Percentiles rank a stretch among this genome's conserved stretches.
Conservation (phyloP, 2,797 vertebrate species). For the Streptopelia turtur region DNA sequence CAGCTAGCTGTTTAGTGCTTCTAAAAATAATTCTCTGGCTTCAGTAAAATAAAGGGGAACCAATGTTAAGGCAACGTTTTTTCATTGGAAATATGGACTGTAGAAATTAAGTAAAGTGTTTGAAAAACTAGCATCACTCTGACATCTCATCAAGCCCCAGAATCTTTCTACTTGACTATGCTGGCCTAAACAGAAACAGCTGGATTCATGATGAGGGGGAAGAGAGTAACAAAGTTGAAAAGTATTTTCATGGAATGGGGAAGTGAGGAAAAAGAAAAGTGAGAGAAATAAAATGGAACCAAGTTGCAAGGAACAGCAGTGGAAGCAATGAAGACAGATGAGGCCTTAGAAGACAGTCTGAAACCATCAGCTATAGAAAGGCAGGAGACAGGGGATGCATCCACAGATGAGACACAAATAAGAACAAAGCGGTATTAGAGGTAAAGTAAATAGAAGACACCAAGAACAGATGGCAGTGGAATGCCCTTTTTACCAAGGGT, state of each 20-base stretch:
- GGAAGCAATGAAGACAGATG: background rate
- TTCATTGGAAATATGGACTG: background rate
- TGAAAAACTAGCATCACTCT: background rate
- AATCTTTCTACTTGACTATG: background rate
- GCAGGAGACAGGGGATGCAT: background rate
- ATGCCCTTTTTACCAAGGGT: background rate
- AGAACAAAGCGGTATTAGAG: background rate
- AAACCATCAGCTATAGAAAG: background rate
- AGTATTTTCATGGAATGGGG: background rate
- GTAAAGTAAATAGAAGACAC: background rate
- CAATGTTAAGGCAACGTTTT: background rate
- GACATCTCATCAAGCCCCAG: background rate
- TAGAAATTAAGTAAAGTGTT: background rate
- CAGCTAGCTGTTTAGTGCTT: background rate
- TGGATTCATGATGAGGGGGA: background rate
- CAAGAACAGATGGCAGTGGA: too few relatives aligned
- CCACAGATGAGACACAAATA: background rate
- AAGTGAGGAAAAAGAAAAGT: background rate
- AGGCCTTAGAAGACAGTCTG: background rate
- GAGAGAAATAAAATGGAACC: background rate
- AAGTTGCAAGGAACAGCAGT: background rate
- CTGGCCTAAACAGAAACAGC: background rate
- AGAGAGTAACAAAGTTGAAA: background rate
- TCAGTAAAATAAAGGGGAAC: background rate
- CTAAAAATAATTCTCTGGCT: background rate